phyloP scores from a whole-genome alignment of 2,797 vertebrate species.

The Karalla daura region DNA sequence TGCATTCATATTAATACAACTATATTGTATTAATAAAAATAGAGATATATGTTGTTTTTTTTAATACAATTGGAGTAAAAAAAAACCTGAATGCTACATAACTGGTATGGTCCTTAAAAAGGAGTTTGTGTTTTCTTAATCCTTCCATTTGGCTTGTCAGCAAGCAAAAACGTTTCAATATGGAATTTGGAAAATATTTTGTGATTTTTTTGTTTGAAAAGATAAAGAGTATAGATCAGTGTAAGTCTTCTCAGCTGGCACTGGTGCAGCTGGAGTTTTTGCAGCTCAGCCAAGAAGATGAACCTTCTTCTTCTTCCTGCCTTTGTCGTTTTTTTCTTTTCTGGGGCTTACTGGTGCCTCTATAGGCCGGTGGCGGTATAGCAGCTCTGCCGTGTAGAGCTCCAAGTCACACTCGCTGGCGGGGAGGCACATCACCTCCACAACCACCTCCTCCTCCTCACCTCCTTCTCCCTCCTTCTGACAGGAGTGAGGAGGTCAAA shows the following conservation, averaged over 20 bases:
- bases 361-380: slow-evolving; percentile 78
- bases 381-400: slow-evolving; percentile 82
- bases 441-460: slow-evolving; percentile 68
- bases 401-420: slow-evolving; percentile 75
- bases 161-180: neutral
- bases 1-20: too few species aligned
- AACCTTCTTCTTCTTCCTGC: slow-evolving; percentile 49
- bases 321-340: slow-evolving; percentile 31
- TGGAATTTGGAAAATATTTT: too few species aligned
- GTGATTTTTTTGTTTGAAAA: neutral
- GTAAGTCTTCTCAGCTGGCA: neutral
- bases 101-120: slow-evolving; percentile 18
- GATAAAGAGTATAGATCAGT: neutral
- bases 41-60: too few species aligned
- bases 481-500: slow-evolving; percentile 52
- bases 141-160: neutral
- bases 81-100: too few species aligned
- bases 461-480: slow-evolving; percentile 51
- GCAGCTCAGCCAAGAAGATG: slow-evolving; percentile 50
- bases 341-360: slow-evolving; percentile 85
- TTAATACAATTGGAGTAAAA: too few species aligned
- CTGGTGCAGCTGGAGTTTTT: slow-evolving; percentile 9
- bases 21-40: too few species aligned
- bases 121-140: neutral
- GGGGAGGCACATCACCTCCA: slow-evolving; percentile 79